Evolutionary conservation across 2,888 invertebrate genomes (phyloP), one percentile per base, ranked within the genome.

Genomic region (Myopa tessellatipennis): DNA sequence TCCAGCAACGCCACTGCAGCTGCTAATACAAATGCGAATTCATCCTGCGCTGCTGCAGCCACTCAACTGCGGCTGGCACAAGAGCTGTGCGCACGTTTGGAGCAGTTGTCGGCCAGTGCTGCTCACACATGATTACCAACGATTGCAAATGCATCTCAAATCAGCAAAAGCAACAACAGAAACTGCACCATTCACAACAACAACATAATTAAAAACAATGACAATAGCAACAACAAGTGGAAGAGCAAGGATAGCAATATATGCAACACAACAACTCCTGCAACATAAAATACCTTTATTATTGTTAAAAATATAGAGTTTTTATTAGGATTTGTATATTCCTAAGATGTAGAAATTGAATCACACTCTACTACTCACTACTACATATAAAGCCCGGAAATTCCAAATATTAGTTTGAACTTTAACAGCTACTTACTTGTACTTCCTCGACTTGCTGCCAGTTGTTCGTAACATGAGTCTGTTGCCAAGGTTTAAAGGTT

Each of bases 71-170:
- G 90, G 76, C 81, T 89, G 81, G 90, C 91, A 26, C 91, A 91
- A 80, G 91, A 91, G 83, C 84, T 91, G 79, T 91, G 91, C 87
- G 88, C 90, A 79, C 89, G 91, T 79, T 86, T 91, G 84, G 91
- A 91, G 82, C 90, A 91, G 81, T 86, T 91, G 77, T 90, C 90
- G 75, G 90, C 91, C 79, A 85, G 84, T 80, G 84, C 85, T 80
- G 84, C 85, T 74, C 84, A 85, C 74, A 90, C 90, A 81, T 79
- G 79, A 79, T 79, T 76, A 4, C 63, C 72, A 61, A 50, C 26
- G 4, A 55, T 55, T 12, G 34, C 68, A 38, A 34, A 4, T 0
- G 5, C 55, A 55, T n/a, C 55, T 1, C 26, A 4, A 72, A 10
- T 55, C 80, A 77, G 70, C 74, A 74, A 74, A 14, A 68, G 26